Conservation (phyloP, 1,140 invertebrate genomes). For the Ceratoteleas bidentatus region DNA sequence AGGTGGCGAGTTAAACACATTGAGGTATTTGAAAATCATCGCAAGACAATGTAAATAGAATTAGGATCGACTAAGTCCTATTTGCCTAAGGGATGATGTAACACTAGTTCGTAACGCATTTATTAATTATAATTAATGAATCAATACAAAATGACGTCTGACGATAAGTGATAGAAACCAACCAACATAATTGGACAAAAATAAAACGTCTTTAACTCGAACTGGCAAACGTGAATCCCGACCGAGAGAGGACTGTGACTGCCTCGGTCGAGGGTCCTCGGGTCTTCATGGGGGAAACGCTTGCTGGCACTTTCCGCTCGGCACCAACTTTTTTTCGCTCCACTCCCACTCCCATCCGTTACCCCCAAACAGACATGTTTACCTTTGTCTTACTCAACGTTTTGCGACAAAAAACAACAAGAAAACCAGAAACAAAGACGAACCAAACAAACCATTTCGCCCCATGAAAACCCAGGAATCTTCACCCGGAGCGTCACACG, state of each 20-base stretch:
- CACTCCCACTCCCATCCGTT: no score
- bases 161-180: slow-evolving; percentile 72
- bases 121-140: slow-evolving; percentile 57
- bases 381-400: no score
- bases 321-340: no score
- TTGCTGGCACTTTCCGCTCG: no score
- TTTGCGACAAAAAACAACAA: no score
- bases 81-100: slow-evolving; percentile 74
- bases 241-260: no score
- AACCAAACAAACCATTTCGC: no score
- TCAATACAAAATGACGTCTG: slow-evolving; percentile 74
- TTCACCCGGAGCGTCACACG: slow-evolving; percentile 36
- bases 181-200: slow-evolving; percentile 69
- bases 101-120: slow-evolving; percentile 74
- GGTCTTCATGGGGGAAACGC: no score
- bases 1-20: slow-evolving; percentile 66
- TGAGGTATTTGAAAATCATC: slow-evolving; percentile 74
- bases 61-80: slow-evolving; percentile 76
- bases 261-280: no score
- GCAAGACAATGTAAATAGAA: slow-evolving; percentile 74
- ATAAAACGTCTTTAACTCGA: slow-evolving; percentile 66
- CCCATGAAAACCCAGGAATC: no score
- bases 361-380: no score
- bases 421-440: no score
- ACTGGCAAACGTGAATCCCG: slow-evolving; percentile 17